Conservation (phyloP, 2,113 vertebrate genomes). For the Mirounga angustirostris region DNA sequence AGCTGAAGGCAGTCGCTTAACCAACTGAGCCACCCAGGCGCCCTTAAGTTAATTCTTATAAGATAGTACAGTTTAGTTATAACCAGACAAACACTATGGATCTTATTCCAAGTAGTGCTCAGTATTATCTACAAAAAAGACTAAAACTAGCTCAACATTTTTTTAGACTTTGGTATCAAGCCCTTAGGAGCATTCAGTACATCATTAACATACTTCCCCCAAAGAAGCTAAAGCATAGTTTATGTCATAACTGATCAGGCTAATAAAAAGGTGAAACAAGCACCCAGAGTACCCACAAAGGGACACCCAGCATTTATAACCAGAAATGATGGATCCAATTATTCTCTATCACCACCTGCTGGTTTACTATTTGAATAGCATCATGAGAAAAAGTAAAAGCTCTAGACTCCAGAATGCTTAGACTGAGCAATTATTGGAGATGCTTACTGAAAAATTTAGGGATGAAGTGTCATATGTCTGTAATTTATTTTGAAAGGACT, state of each 20-base stretch:
- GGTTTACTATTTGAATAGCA: slow-evolving; percentile 59
- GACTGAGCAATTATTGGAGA: slow-evolving; percentile 24
- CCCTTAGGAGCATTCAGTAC: not conserved
- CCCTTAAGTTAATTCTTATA: slow-evolving; percentile 22
- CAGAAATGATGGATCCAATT: slow-evolving; percentile 40
- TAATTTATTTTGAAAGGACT: slow-evolving; percentile 57
- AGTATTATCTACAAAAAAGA: not conserved
- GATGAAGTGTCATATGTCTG: not conserved
- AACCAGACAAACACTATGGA: not conserved
- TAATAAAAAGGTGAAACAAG: slow-evolving; percentile 49
- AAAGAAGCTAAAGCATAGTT: not conserved
- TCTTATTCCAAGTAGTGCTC: not conserved
- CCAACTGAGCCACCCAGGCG: too few relatives aligned
- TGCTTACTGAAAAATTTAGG: not conserved
- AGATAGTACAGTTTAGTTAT: slow-evolving; percentile 25
- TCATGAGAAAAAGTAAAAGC: slow-evolving; percentile 29
- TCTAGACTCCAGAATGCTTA: not conserved
- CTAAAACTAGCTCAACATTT: slow-evolving; percentile 42
- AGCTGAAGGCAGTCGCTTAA: too few relatives aligned
- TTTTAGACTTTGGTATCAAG: not conserved
- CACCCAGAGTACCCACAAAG: not conserved
- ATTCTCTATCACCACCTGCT: slow-evolving; percentile 75
- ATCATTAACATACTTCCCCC: not conserved
- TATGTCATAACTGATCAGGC: not conserved
- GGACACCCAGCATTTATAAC: slow-evolving; percentile 38